Evolutionary conservation across 2,797 vertebrate species (phyloP).

Genomic region (Myotis pilosus): DNA sequence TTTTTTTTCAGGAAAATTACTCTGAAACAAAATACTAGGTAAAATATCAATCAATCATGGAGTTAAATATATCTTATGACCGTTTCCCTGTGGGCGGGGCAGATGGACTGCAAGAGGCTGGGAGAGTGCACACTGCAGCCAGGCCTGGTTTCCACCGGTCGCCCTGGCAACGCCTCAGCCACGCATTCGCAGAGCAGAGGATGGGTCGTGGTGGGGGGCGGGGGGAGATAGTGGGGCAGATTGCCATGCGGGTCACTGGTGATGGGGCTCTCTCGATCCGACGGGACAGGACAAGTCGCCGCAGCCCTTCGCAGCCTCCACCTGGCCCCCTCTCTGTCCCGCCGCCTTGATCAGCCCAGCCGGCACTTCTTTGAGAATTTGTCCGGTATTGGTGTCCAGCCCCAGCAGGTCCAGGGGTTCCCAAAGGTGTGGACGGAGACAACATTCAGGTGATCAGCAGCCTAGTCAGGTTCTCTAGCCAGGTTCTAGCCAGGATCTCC

Average conservation of each 20-base stretch:
- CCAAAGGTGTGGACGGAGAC: no score
- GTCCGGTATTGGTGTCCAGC: no score
- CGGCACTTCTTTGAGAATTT: not conserved
- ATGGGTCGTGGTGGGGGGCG: accelerated
- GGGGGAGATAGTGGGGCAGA: no score
- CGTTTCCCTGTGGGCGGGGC: not conserved
- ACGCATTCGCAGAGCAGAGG: not conserved
- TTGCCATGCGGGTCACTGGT: accelerated
- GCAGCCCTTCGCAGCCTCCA: not conserved
- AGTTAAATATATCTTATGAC: not conserved
- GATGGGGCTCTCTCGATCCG: accelerated
- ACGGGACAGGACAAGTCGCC: accelerated
- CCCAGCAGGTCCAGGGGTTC: no score
- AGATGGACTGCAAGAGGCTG: not conserved
- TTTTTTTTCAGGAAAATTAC: not conserved
- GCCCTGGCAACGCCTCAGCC: not conserved
- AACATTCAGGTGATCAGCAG: no score
- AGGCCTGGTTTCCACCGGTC: accelerated
- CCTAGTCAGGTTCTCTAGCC: no score
- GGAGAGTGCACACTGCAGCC: not conserved
- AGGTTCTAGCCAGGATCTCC: no score
- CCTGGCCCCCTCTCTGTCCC: not conserved
- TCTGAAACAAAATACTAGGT: constrained; percentile 23
- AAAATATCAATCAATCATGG: not conserved
- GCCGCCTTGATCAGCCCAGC: not conserved